phyloP scores from a whole-genome alignment of 2,888 invertebrate species.

The Hyppa rectilinea region DNA sequence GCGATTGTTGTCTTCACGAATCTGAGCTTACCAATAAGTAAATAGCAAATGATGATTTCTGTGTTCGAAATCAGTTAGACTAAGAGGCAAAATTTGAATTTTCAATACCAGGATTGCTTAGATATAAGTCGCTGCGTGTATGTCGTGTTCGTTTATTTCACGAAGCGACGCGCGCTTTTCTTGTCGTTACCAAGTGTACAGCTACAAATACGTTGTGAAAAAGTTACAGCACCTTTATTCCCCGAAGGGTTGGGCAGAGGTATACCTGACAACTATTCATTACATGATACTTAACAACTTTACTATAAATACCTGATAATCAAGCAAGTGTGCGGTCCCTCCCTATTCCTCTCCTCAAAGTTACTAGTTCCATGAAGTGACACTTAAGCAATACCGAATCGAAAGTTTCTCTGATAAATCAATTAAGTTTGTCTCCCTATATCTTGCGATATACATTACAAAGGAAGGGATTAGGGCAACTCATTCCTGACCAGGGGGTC shows the following conservation, averaged over 20 bases:
- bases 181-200: too few species aligned
- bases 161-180: too few species aligned
- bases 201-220: too few species aligned
- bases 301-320: neutral
- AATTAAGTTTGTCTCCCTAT: slow-evolving; percentile 28
- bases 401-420: slow-evolving; percentile 42
- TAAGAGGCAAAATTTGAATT: neutral
- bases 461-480: slow-evolving; percentile 31
- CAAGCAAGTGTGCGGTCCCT: neutral
- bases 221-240: neutral
- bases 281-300: too few species aligned
- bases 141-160: too few species aligned
- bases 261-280: too few species aligned
- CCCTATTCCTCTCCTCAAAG: neutral
- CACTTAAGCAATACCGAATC: neutral
- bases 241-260: too few species aligned
- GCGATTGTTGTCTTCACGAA: neutral
- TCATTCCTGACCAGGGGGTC: slow-evolving; percentile 22
- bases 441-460: slow-evolving; percentile 37
- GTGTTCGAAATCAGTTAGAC: neutral
- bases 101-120: too few species aligned
- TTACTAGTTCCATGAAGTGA: slow-evolving; percentile 4
- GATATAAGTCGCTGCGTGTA: too few species aligned
- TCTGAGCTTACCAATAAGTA: neutral
- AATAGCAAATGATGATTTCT: neutral